Evolutionary conservation across 2,888 invertebrate genomes (phyloP), one percentile per base, ranked within the genome.

Genomic region (Microctonus aethiopoides): DNA sequence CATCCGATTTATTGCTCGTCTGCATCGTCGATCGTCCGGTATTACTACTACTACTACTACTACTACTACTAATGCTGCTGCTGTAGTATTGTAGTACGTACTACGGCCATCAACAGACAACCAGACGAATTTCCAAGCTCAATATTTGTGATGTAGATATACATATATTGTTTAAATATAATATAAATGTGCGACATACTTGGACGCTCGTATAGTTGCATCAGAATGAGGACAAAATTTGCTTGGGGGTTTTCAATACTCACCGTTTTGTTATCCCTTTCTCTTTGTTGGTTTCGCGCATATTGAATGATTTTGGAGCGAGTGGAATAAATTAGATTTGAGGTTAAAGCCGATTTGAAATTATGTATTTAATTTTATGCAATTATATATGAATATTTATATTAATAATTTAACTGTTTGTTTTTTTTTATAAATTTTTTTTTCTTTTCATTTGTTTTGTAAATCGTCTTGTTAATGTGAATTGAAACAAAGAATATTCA

Each of bases 1-100:
- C 79, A 77, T 79, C 75, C 78, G 78, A 80, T 82, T 82, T 81
- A 81, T 81, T 76, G 79, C 71, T 74, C 75, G 70, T 62, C 64
- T 71, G 68, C 70, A 68, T 26, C 32, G 61, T 46, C 70, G 72
- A 72, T 68, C 64, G 52, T 22, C 24, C 64, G 41, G 16, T 36
- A 16, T 20, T 46, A 46, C 46, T 46, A 46, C 46, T 46, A n/a
- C 16, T 39, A 36, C 36, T 36, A 36, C n/a, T 39, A n/a, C 13
- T 39, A 39, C n/a, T 29, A 29, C 29, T 29, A 29, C 29, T 29
- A 29, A 3, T 29, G 7, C 29, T 29, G 7, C 29, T 29, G 7
- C 29, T 29, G 46, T 46, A 7, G 20, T 46, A 20, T n/a, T n/a
- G 6, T 16, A 46, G 36, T 36, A 36, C 36, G 29, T 29, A 29